Percentiles rank a stretch among this genome's conserved stretches.
phyloP scores from a whole-genome alignment of 1,140 invertebrate species.

The Cheumatopsyche charites region DNA sequence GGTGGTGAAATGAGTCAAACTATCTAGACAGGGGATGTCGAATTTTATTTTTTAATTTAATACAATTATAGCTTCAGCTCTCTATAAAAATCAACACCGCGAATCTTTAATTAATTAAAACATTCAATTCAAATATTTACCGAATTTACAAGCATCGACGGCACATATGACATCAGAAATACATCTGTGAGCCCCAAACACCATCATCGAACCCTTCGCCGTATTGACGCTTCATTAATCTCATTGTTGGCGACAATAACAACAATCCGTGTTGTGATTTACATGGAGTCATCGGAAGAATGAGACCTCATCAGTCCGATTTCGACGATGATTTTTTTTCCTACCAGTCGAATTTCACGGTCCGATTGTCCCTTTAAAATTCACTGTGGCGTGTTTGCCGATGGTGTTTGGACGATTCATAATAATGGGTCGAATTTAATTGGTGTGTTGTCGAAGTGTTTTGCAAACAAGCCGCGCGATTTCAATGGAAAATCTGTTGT shows the following conservation, averaged over 20 bases:
- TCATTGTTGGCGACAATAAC: constrained; percentile 45
- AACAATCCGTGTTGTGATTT: constrained; percentile 43
- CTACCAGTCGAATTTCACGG: constrained; percentile 36
- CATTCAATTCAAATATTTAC: no score
- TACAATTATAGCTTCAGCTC: no score
- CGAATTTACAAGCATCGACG: neutral
- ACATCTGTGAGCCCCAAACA: neutral
- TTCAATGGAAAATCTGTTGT: constrained; percentile 11
- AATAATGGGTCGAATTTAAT: constrained; percentile 37
- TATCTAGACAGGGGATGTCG: neutral
- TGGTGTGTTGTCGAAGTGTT: constrained; percentile 45
- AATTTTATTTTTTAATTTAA: neutral
- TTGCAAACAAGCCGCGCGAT: constrained; percentile 41
- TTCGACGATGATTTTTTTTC: no score
- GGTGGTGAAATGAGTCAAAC: neutral
- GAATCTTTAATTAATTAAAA: no score
- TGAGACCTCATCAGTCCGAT: constrained; percentile 30
- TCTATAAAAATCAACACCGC: no score
- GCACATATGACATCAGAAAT: neutral
- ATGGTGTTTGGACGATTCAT: constrained; percentile 32
- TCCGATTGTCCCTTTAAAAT: constrained; percentile 40
- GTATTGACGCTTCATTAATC: constrained; percentile 45
- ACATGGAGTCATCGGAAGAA: constrained; percentile 20
- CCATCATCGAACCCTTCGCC: constrained; percentile 15
- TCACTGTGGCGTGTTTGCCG: constrained; percentile 39